These are phyloP conservation scores for Desmophyllum pertusum DNA, from an alignment of 92 coral and sea anemone genomes.

Conservation along the genomic window DNA sequence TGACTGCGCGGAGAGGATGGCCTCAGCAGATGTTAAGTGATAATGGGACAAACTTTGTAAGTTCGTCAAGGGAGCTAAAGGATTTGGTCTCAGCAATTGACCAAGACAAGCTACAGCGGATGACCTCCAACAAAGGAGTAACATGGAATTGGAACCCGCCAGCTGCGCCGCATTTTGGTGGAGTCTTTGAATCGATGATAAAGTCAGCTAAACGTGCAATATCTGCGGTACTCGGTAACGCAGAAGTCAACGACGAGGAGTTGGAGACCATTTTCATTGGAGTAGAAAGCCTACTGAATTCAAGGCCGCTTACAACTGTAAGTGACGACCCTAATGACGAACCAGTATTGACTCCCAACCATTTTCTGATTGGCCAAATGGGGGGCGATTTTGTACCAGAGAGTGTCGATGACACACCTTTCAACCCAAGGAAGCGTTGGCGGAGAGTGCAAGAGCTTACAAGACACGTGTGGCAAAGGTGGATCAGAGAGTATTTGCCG, in stretches of 20 bases:
- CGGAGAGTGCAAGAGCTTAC: no score
- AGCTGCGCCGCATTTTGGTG: slow-evolving; percentile 63
- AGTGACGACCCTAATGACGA: no score
- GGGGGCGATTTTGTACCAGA: no score
- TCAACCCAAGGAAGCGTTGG: no score
- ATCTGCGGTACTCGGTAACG: slow-evolving; percentile 47
- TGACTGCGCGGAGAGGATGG: slow-evolving; percentile 65
- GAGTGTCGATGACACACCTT: no score
- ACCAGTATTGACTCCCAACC: no score
- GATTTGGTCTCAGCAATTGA: slow-evolving; percentile 46
- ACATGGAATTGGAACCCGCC: slow-evolving; percentile 68
- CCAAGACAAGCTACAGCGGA: slow-evolving; percentile 41
- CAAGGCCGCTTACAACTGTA: no score
- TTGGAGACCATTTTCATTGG: no score
- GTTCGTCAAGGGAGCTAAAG: slow-evolving; percentile 40
- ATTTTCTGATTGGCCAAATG: no score
- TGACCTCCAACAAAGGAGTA: slow-evolving; percentile 57
- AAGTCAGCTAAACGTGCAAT: slow-evolving; percentile 68
- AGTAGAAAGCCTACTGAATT: no score
- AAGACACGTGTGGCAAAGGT: no score
- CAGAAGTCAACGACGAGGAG: slow-evolving; percentile 61
- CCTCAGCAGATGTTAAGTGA: slow-evolving; percentile 65
- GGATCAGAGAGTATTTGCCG: no score
- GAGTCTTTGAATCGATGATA: slow-evolving; percentile 65
- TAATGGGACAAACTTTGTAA: slow-evolving; percentile 64